Conservation (phyloP, 2,888 invertebrate genomes). For the Notodonta dromedarius region DNA sequence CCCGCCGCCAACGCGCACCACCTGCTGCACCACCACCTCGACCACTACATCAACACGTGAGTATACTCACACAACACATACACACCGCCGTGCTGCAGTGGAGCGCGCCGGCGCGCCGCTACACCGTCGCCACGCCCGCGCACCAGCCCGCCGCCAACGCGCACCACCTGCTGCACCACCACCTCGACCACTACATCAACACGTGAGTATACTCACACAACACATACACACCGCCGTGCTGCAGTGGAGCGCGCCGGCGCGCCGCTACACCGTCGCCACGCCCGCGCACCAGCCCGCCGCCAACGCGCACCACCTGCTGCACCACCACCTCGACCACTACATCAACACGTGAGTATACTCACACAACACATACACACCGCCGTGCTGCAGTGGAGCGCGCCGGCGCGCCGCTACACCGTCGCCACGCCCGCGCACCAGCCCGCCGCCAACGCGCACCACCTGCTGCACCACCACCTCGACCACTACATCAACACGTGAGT, state of each 20-base stretch:
- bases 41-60: conserved; percentile 93
- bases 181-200: conserved; percentile 95
- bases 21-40: conserved; percentile 93
- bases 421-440: conserved; percentile 91
- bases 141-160: conserved; percentile 93
- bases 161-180: conserved; percentile 94
- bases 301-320: conserved; percentile 95
- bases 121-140: conserved; percentile 91
- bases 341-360: conserved; percentile 93
- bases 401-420: conserved; percentile 90
- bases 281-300: conserved; percentile 91
- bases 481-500: conserved; percentile 93
- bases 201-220: too few species aligned
- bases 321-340: conserved; percentile 94
- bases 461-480: conserved; percentile 94
- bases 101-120: conserved; percentile 90
- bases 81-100: conserved; percentile 93
- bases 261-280: conserved; percentile 90
- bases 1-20: conserved; percentile 95
- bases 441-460: conserved; percentile 94
- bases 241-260: conserved; percentile 90
- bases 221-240: conserved; percentile 92
- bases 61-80: too few species aligned
- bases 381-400: conserved; percentile 91
- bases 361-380: too few species aligned